Evolutionary conservation across 2,888 invertebrate species (phyloP).

Genomic region (Mylabris sibirica): DNA sequence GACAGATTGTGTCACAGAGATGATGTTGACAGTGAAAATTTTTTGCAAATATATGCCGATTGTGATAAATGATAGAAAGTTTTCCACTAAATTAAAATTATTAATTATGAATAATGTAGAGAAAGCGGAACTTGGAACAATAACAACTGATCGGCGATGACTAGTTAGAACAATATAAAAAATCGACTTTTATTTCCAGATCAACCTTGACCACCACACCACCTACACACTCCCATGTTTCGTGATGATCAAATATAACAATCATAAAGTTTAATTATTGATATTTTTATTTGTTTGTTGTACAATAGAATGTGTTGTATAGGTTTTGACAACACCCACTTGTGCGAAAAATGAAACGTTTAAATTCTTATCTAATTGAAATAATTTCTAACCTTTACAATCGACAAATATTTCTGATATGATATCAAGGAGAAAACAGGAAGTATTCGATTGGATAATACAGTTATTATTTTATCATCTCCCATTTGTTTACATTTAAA

Average conservation of each 20-base stretch:
- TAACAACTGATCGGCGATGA: too few species aligned
- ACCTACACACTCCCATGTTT: not conserved
- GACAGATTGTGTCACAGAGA: slow-evolving; percentile 4
- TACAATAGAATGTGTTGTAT: not conserved
- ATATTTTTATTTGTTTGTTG: not conserved
- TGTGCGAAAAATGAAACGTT: not conserved
- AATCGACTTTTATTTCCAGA: not conserved
- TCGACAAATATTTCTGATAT: not conserved
- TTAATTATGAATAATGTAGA: not conserved
- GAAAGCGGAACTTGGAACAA: not conserved
- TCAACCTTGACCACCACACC: not conserved
- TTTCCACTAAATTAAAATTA: not conserved
- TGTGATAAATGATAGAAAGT: not conserved
- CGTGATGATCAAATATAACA: not conserved
- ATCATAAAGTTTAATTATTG: not conserved
- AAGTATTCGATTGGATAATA: not conserved
- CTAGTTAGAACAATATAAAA: too few species aligned
- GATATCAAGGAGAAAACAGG: not conserved
- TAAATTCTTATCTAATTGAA: not conserved
- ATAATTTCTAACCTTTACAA: not conserved
- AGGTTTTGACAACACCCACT: not conserved
- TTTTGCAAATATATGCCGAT: not conserved
- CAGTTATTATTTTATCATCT: not conserved
- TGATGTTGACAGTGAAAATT: not conserved
- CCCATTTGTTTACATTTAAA: not conserved